A percentile compares a stretch with the other conserved stretches of the same genome.
Evolutionary conservation across 2,797 vertebrate genomes (phyloP).

Genomic region (Sciaenops ocellatus): DNA sequence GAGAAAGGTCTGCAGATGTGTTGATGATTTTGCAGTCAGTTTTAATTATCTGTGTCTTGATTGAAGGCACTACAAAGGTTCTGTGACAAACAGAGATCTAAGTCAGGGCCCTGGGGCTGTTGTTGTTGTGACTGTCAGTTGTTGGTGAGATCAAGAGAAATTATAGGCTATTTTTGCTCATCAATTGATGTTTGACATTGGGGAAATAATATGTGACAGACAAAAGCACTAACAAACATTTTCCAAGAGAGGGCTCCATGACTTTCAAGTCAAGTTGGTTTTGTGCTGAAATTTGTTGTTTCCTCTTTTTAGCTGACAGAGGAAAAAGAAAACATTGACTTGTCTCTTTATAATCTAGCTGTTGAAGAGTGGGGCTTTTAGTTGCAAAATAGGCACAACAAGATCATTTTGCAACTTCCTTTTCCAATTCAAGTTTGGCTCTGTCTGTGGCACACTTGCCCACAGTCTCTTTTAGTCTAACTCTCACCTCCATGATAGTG

Average conservation of each 20-base stretch:
- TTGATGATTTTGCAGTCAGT: conserved; percentile 39
- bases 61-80: conserved; percentile 26
- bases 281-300: conserved; percentile 25
- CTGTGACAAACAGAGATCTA: conserved; percentile 29
- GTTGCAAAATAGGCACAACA: background rate
- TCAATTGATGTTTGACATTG: conserved; percentile 13
- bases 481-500: background rate
- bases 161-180: conserved; percentile 6
- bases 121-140: conserved; percentile 15
- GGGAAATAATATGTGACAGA: conserved; percentile 16
- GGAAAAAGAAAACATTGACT: conserved; percentile 15
- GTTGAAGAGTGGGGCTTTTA: background rate
- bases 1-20: conserved; percentile 20
- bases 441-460: conserved; percentile 8
- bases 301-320: background rate
- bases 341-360: conserved; percentile 14
- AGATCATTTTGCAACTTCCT: conserved; percentile 34
- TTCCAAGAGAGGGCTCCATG: conserved; percentile 5
- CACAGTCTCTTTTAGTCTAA: background rate
- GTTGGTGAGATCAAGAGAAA: conserved; percentile 15
- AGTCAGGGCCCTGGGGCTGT: background rate
- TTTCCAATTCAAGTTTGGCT: background rate
- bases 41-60: conserved; percentile 33
- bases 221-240: conserved; percentile 48
- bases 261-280: background rate